Base-by-base conservation (phyloP, 2,888 invertebrate species). In the Dicranocentrus wangi region DNA sequence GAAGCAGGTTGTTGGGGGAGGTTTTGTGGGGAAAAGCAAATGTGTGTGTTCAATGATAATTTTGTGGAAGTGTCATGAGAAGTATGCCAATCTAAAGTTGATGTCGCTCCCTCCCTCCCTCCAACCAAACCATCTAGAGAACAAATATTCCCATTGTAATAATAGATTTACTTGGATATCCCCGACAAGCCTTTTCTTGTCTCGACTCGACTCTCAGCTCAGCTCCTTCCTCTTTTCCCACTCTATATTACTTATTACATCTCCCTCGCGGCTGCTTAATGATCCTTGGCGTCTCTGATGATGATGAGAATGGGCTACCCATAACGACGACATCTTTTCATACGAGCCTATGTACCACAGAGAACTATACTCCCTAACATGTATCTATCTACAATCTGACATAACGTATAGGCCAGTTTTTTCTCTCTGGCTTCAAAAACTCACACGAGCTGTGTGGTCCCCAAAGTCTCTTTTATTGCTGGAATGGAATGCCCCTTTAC, bases 221-320 rank as follows among this genome's bases (percentile, higher is more conserved):
- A n/a, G n/a, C n/a, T n/a, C n/a, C n/a, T n/a, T n/a, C n/a, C n/a
- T n/a, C n/a, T n/a, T n/a, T n/a, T n/a, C n/a, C n/a, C n/a, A n/a
- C n/a, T n/a, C n/a, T n/a, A n/a, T n/a, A n/a, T n/a, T n/a, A n/a
- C n/a, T n/a, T n/a, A n/a, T n/a, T n/a, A n/a, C n/a, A 75, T 77
- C 66, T 72, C 76, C 81, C 81, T 81, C 76, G 78, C 81, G 81
- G 77, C 69, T 83, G 82, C 80, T 82, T 84, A 84, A 84, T 84
- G 84, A 84, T 84, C 75, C 83, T 82, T 84, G 83, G 77, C 82
- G 80, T 80, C 73, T 73, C 72, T 79, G 76, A 68, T 77, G 68
- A 80, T 79, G 79, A 79, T 65, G 72, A 61, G 78, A 71, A 78
- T 71, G 79, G 79, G 27, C 79, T 58, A 58, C 65, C 79, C 72